These are phyloP conservation scores for Azorinus chamasolen DNA, from an alignment of 2,888 invertebrate species.

Conservation along the genomic window DNA sequence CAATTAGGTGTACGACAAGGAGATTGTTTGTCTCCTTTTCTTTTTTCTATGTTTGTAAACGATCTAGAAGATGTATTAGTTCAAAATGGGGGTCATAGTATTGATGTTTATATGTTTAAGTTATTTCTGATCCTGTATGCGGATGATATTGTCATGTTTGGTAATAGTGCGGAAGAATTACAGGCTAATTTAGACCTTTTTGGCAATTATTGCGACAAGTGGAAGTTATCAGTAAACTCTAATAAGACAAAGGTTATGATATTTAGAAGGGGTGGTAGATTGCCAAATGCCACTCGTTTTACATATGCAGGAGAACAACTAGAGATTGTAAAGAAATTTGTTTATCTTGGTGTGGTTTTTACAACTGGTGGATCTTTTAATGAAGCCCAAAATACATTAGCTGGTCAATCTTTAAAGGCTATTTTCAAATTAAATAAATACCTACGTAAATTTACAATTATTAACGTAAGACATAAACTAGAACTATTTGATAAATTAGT, in stretches of 20 bases:
- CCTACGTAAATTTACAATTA: no score
- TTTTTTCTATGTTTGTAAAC: slow-evolving; percentile 17
- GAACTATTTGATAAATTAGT: no score
- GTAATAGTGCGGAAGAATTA: not conserved
- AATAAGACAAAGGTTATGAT: slow-evolving; percentile 12
- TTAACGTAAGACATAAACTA: no score
- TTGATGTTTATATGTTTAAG: slow-evolving; percentile 9
- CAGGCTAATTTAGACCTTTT: slow-evolving; percentile 1
- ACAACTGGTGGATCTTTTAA: no score
- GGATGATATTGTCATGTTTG: slow-evolving; percentile 20
- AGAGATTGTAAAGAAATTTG: no score
- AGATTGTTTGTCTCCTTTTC: slow-evolving; percentile 22
- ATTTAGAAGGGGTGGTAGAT: slow-evolving; percentile 5
- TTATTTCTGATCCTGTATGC: slow-evolving; percentile 12
- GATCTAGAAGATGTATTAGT: slow-evolving; percentile 11
- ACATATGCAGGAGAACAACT: no score
- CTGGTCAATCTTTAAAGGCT: no score
- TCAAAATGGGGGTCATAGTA: not conserved
- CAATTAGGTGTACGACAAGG: slow-evolving; percentile 18
- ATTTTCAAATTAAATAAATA: no score
- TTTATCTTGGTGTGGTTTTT: no score
- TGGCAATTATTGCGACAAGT: not conserved
- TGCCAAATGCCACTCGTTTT: no score
- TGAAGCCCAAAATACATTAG: not conserved
- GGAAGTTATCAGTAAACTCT: slow-evolving; percentile 4